A percentile compares a stretch with the other conserved stretches of the same genome.
Evolutionary conservation across 2,797 vertebrate species (phyloP).

Genomic region (Oreonectes daqikongensis): DNA sequence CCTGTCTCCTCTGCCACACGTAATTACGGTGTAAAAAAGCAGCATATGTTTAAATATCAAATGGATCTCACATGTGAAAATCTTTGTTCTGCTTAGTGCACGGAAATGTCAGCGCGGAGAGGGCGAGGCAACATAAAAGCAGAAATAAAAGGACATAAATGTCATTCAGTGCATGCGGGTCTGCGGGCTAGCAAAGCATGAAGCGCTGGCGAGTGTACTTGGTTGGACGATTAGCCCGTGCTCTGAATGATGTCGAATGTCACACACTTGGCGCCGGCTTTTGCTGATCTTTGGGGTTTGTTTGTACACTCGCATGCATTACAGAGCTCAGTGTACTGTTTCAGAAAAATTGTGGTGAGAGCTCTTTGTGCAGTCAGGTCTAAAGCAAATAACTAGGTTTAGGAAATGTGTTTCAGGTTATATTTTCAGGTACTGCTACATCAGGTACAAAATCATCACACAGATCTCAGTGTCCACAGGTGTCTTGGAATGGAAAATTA

Average conservation of each 20-base stretch:
- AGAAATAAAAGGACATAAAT: constrained; percentile 70
- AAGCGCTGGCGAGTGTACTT: constrained; percentile 67
- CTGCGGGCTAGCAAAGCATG: constrained; percentile 65
- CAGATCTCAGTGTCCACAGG: background rate
- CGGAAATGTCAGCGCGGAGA: constrained; percentile 69
- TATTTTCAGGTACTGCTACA: background rate
- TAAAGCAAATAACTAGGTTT: background rate
- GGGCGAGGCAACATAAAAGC: constrained; percentile 59
- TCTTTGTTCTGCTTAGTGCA: constrained; percentile 57
- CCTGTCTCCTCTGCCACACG: constrained; percentile 52
- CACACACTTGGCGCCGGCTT: constrained; percentile 64
- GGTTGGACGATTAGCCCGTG: constrained; percentile 68
- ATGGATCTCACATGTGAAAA: constrained; percentile 62
- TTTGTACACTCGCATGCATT: constrained; percentile 49
- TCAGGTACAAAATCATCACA: background rate
- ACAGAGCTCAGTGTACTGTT: constrained; percentile 34
- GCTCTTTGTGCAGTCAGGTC: background rate
- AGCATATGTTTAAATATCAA: constrained; percentile 61
- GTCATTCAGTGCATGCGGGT: constrained; percentile 73
- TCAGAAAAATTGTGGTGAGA: constrained; percentile 4
- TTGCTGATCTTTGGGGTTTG: constrained; percentile 58
- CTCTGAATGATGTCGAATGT: constrained; percentile 72
- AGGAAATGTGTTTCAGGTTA: background rate
- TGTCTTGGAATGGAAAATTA: background rate
- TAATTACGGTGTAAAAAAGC: constrained; percentile 65